A percentile compares a stretch with the other conserved stretches of the same genome.
Conservation (phyloP, 1,140 invertebrate genomes). For the Stenopsyche tienmushanensis region DNA sequence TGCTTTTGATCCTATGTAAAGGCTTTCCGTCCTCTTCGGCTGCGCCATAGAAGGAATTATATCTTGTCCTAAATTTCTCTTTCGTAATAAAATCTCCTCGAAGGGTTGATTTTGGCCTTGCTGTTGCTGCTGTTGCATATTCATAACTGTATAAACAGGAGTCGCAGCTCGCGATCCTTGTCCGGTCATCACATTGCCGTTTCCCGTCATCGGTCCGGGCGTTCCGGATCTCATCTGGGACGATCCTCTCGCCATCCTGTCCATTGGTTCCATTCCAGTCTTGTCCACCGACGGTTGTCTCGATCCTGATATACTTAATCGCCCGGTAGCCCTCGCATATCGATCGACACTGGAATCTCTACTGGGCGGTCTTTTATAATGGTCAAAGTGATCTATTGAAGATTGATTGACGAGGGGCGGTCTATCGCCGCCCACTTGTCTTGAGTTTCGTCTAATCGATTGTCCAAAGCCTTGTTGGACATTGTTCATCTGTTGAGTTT, state of each 20-base stretch:
- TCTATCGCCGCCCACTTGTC: slow-evolving; percentile 52
- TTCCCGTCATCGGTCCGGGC: slow-evolving; percentile 50
- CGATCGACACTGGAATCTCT: slow-evolving; percentile 85
- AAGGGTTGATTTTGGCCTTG: slow-evolving; percentile 54
- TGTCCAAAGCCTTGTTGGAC: slow-evolving; percentile 44
- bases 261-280: slow-evolving; percentile 46
- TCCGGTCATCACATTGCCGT: slow-evolving; percentile 42
- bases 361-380: slow-evolving; percentile 88
- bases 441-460: slow-evolving; percentile 51
- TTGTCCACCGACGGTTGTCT: slow-evolving; percentile 75
- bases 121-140: slow-evolving; percentile 16
- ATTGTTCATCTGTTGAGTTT: slow-evolving; percentile 48
- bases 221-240: slow-evolving; percentile 58
- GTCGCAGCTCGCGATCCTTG: slow-evolving; percentile 49
- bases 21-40: slow-evolving; percentile 86
- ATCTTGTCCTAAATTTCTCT: slow-evolving; percentile 80
- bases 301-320: slow-evolving; percentile 56
- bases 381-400: slow-evolving; percentile 79
- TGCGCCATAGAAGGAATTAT: slow-evolving; percentile 81
- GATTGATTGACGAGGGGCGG: slow-evolving; percentile 59
- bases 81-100: slow-evolving; percentile 76
- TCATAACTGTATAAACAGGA: slow-evolving; percentile 35
- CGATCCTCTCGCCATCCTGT: slow-evolving; percentile 53
- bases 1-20: slow-evolving; percentile 63
- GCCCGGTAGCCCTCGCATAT: slow-evolving; percentile 65